These are phyloP conservation scores for Callospermophilus lateralis DNA, from an alignment of 2,113 vertebrate species.

Conservation along the genomic window DNA sequence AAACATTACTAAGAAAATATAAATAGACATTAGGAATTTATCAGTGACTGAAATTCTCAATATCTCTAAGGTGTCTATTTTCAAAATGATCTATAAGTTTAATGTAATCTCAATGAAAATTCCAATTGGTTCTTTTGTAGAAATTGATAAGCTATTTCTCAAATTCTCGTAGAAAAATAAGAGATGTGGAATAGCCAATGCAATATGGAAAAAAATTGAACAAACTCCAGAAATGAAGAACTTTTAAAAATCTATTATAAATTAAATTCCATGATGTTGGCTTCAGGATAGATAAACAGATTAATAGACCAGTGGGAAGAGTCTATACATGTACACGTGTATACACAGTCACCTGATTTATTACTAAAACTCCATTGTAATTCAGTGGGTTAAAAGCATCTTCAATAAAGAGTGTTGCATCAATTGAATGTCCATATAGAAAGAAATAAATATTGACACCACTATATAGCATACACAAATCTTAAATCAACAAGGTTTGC, in stretches of 20 bases:
- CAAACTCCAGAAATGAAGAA: not conserved
- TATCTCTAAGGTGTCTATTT: not conserved
- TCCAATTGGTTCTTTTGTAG: not conserved
- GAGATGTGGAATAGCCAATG: not conserved
- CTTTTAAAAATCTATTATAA: not conserved
- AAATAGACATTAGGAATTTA: not conserved
- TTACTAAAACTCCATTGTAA: not conserved
- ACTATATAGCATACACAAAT: not conserved
- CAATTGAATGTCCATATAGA: not conserved
- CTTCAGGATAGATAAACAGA: not conserved
- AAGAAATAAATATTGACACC: not conserved
- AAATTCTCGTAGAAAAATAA: not conserved
- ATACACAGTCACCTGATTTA: not conserved
- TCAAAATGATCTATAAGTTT: not conserved
- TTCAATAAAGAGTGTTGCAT: not conserved
- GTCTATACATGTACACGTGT: rapidly evolving
- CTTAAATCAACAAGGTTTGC: not conserved
- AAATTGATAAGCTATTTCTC: not conserved
- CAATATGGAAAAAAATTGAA: not conserved
- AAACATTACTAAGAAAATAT: not conserved
- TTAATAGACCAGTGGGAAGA: not conserved
- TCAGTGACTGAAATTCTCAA: not conserved
- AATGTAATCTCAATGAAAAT: not conserved
- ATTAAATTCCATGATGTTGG: not conserved
- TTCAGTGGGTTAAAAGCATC: not conserved